A percentile compares a stretch with the other conserved stretches of the same genome.
phyloP scores from a whole-genome alignment of 2,797 vertebrate species.

The Benthosema pterotum region DNA sequence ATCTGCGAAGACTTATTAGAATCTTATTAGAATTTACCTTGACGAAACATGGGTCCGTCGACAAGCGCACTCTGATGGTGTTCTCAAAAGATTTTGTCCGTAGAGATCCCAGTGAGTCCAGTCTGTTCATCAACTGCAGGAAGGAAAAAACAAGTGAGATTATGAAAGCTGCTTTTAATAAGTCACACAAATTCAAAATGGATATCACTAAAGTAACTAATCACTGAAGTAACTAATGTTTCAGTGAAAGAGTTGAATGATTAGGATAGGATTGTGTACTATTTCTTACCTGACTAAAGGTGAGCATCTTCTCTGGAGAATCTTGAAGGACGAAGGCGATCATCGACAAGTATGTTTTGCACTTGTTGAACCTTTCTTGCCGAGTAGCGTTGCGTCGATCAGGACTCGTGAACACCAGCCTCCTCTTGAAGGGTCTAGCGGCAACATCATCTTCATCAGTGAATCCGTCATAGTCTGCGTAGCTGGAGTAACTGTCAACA shows the following conservation, averaged over 20 bases:
- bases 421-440: too few species aligned
- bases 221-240: not conserved
- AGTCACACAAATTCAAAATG: too few species aligned
- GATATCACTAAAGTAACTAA: too few species aligned
- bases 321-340: conserved; percentile 68
- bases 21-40: conserved; percentile 66
- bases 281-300: conserved; percentile 64
- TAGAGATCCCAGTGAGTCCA: conserved; percentile 46
- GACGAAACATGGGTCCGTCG: conserved; percentile 73
- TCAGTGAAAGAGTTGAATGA: too few species aligned
- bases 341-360: conserved; percentile 68
- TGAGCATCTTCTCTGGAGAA: conserved; percentile 73
- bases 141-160: too few species aligned
- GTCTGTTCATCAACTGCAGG: conserved; percentile 69
- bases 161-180: too few species aligned
- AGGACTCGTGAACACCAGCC: too few species aligned
- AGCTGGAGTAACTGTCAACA: too few species aligned
- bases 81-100: conserved; percentile 66
- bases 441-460: not conserved
- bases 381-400: not conserved
- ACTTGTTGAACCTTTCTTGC: conserved; percentile 24
- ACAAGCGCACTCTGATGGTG: conserved; percentile 78
- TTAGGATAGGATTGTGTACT: not conserved
- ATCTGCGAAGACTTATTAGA: not conserved
- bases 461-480: too few species aligned